Percentiles rank a stretch among this genome's conserved stretches.
These are phyloP conservation scores for Macaca mulatta DNA, from an alignment of 2,113 vertebrate genomes.

Conservation along the genomic window DNA sequence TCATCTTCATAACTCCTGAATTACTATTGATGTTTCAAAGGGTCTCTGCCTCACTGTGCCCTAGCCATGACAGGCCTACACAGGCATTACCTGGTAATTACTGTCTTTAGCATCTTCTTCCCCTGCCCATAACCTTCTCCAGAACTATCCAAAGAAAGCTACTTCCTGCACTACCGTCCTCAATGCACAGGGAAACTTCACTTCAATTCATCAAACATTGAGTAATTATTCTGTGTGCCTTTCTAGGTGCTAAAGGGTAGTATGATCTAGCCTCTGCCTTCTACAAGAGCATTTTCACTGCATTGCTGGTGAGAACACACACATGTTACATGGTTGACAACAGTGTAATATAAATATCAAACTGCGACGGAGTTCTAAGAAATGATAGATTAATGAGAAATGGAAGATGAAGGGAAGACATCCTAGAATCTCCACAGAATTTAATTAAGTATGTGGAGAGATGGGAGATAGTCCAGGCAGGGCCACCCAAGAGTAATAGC, in stretches of 20 bases:
- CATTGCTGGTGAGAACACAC: not conserved
- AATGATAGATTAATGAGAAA: not conserved
- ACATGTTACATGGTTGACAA: not conserved
- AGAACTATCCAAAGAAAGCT: not conserved
- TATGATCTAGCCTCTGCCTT: not conserved
- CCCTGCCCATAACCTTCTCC: not conserved
- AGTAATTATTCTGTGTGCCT: not conserved
- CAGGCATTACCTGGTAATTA: not conserved
- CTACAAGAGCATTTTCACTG: not conserved
- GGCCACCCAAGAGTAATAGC: not conserved
- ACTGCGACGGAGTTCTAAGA: not conserved
- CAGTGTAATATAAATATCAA: not conserved
- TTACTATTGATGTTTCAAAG: not conserved
- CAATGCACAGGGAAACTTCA: not conserved
- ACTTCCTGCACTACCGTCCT: not conserved
- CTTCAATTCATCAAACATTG: not conserved
- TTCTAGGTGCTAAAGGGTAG: not conserved
- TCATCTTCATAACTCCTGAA: not conserved
- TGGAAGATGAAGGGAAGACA: not conserved
- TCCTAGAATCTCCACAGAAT: not conserved
- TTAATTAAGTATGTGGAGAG: not conserved
- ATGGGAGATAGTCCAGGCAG: not conserved
- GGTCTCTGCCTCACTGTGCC: not conserved
- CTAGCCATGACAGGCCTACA: not conserved
- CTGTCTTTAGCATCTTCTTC: not conserved